Evolutionary conservation across 2,888 invertebrate species (phyloP).

Genomic region (Macaria liturata): DNA sequence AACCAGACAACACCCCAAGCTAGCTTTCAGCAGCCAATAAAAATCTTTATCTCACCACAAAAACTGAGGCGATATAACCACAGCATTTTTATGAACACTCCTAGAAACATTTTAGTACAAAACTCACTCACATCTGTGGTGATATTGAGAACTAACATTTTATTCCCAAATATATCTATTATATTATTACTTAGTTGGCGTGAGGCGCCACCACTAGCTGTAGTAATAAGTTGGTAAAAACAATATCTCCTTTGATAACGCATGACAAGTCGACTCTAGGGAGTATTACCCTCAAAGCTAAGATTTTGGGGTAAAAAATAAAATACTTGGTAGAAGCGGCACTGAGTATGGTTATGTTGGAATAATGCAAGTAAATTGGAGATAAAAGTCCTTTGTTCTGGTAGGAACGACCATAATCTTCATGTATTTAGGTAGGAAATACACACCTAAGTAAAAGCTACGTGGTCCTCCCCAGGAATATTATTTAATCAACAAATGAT

Average conservation of each 20-base stretch:
- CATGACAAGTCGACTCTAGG: constrained; percentile 46
- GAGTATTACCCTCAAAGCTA: constrained; percentile 46
- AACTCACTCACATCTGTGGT: too few relatives aligned
- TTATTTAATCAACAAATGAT: too few relatives aligned
- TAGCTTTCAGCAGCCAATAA: constrained; percentile 19
- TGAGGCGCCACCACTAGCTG: too few relatives aligned
- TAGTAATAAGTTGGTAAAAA: too few relatives aligned
- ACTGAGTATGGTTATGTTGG: constrained; percentile 2
- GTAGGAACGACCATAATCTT: background rate
- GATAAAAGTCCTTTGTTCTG: constrained; percentile 1
- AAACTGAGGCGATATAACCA: constrained; percentile 46
- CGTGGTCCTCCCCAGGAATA: too few relatives aligned
- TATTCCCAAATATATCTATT: too few relatives aligned
- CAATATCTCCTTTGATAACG: constrained; percentile 40
- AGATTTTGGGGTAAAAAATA: constrained; percentile 38
- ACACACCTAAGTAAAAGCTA: too few relatives aligned
- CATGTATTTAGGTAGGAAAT: too few relatives aligned
- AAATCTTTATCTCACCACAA: constrained; percentile 38
- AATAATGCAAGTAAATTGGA: background rate
- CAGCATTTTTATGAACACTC: constrained; percentile 48
- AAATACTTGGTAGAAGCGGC: constrained; percentile 22
- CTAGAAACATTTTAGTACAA: constrained; percentile 30
- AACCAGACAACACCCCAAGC: constrained; percentile 13
- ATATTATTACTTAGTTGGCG: too few relatives aligned
- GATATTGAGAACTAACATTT: too few relatives aligned